phyloP scores from a whole-genome alignment of 2,888 invertebrate species.

The Xiphydria camelus region DNA sequence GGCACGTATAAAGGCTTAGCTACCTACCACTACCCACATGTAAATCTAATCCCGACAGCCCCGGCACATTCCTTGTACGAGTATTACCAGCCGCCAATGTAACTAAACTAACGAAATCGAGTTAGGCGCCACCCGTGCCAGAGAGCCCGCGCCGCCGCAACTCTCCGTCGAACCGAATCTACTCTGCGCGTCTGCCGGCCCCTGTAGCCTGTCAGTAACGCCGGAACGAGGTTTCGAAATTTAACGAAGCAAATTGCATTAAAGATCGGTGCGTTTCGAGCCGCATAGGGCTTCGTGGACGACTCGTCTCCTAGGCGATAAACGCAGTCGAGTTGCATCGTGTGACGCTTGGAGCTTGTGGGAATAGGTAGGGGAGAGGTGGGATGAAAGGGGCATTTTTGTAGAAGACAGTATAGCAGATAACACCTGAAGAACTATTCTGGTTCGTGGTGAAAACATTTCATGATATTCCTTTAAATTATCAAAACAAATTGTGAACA shows the following conservation, averaged over 20 bases:
- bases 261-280: background rate
- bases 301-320: too few species aligned
- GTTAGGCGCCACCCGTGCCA: slow-evolving; percentile 44
- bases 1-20: slow-evolving; percentile 41
- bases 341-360: too few species aligned
- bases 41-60: slow-evolving; percentile 56
- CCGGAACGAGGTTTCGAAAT: slow-evolving; percentile 14
- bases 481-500: too few species aligned
- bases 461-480: too few species aligned
- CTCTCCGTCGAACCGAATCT: slow-evolving; percentile 52
- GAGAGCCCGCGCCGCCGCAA: slow-evolving; percentile 28
- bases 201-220: slow-evolving; percentile 3
- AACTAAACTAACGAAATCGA: slow-evolving; percentile 58
- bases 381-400: too few species aligned
- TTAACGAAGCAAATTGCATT: slow-evolving; percentile 17
- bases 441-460: too few species aligned
- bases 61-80: slow-evolving; percentile 43
- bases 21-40: slow-evolving; percentile 47
- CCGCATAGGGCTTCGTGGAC: too few species aligned
- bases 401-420: too few species aligned
- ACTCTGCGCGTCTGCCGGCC: slow-evolving; percentile 36
- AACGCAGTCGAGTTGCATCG: too few species aligned
- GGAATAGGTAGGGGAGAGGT: too few species aligned
- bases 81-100: slow-evolving; percentile 52
- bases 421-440: too few species aligned